A percentile compares a stretch with the other conserved stretches of the same genome.
phyloP scores from a whole-genome alignment of 2,888 invertebrate species.

The Oscheius sp. region DNA sequence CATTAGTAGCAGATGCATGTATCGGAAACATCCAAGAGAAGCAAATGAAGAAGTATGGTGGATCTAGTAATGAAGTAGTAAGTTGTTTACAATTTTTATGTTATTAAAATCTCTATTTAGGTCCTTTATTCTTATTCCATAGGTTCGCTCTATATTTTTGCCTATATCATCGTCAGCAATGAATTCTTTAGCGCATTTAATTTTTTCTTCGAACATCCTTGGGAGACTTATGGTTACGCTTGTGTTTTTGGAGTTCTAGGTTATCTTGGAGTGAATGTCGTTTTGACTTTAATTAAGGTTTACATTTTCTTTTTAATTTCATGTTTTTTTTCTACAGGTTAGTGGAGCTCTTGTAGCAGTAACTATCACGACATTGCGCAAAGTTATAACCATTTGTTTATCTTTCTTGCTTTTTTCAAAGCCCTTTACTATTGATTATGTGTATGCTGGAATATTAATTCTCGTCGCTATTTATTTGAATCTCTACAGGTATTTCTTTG shows the following conservation, averaged over 20 bases:
- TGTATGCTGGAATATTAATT: conserved; percentile 88
- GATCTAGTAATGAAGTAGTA: conserved; percentile 87
- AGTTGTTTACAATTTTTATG: conserved; percentile 25
- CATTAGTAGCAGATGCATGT: conserved; percentile 89
- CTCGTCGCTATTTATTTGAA: conserved; percentile 92
- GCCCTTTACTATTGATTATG: conserved; percentile 90
- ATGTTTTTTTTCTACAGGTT: conserved; percentile 27
- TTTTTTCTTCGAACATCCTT: conserved; percentile 80
- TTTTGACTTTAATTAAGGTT: conserved; percentile 85
- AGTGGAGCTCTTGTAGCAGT: conserved; percentile 92
- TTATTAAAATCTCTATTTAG: conserved; percentile 61
- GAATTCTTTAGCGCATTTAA: conserved; percentile 80
- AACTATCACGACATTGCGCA: conserved; percentile 76
- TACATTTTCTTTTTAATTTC: conserved; percentile 62
- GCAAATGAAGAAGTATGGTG: conserved; percentile 84
- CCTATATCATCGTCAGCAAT: conserved; percentile 80
- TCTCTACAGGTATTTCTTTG: conserved; percentile 77
- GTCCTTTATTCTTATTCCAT: conserved; percentile 88
- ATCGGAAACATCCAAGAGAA: conserved; percentile 98
- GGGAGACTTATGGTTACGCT: conserved; percentile 84
- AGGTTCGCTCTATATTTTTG: conserved; percentile 83
- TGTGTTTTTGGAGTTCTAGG: conserved; percentile 87
- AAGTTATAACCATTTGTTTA: conserved; percentile 86
- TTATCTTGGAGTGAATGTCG: conserved; percentile 91
- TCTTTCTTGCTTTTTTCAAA: conserved; percentile 93